Base-by-base conservation (phyloP, 1,140 invertebrate genomes). In the Danaus melanippus region DNA sequence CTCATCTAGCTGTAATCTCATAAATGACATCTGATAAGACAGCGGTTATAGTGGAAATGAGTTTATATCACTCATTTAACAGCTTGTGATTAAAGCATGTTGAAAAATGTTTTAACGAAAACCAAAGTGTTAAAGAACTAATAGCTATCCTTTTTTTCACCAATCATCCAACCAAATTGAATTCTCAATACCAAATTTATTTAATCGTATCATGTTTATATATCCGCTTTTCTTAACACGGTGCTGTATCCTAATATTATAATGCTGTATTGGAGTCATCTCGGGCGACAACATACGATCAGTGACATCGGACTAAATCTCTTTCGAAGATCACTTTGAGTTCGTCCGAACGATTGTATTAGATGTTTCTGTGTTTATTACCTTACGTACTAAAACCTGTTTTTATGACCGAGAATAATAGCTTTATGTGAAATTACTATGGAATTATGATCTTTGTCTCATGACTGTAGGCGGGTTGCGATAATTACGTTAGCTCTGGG, bases 221-320 rank as follows among this genome's bases (percentile, higher is more conserved):
- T 32, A 32, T 32, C 21, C 21, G 21, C 21, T 32, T 32, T 32
- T 32, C 21, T 32, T 32, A 32, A 32, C 21, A 69, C 46, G n/a
- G 12, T 56, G 56, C 12, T 11, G 15, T 8, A 12, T 48, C 41
- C 58, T 50, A 47, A 64, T 53, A 73, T 74, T 66, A 70, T 71
- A 73, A 76, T 74, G 66, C 62, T 51, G 61, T 82, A 85, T 85
- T 79, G 56, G 46, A 74, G 66, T 67, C 71, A 82, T 85, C 75
- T 83, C 69, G 56, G 74, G 77, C 70, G 82, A 85, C 82, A 84
- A 84, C 77, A 78, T 84, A 85, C 79, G 79, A 85, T 78, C 76
- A 73, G 69, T 76, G 76, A 82, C 79, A 81, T 72, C 66, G 69
- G 64, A 62, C 69, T 65, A 60, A 78, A 77, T 77, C 69, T 74